These are phyloP conservation scores for Caerostris darwini DNA, from an alignment of 1,140 invertebrate genomes.

Conservation along the genomic window DNA sequence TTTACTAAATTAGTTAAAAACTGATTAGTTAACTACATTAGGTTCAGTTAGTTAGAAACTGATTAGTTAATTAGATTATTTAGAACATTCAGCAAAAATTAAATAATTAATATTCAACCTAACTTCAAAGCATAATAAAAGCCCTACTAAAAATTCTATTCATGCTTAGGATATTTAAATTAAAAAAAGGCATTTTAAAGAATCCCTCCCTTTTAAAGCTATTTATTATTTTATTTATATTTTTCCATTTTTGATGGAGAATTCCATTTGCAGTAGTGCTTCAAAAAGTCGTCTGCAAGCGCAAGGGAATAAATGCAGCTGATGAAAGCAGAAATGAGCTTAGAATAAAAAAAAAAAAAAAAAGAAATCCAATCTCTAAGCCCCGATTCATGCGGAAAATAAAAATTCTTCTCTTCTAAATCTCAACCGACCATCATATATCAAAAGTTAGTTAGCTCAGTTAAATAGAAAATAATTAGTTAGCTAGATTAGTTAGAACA, in stretches of 20 bases:
- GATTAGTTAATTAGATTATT: no score
- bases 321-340: no score
- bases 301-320: no score
- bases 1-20: no score
- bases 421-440: background rate
- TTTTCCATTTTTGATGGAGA: conserved; percentile 40
- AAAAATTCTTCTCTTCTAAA: conserved; percentile 26
- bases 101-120: no score
- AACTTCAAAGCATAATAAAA: background rate
- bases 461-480: no score
- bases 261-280: background rate
- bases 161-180: background rate
- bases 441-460: conserved; percentile 2
- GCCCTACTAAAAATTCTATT: background rate
- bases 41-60: no score
- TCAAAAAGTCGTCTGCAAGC: no score
- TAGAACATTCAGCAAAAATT: no score
- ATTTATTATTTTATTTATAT: background rate
- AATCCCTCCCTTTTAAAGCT: background rate
- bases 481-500: no score
- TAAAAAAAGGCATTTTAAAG: background rate
- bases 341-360: background rate
- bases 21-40: no score
- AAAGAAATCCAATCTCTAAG: conserved; percentile 24
- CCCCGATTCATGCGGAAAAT: background rate